Conservation (phyloP, 2,888 invertebrate species). For the Anthoptus insignis region DNA sequence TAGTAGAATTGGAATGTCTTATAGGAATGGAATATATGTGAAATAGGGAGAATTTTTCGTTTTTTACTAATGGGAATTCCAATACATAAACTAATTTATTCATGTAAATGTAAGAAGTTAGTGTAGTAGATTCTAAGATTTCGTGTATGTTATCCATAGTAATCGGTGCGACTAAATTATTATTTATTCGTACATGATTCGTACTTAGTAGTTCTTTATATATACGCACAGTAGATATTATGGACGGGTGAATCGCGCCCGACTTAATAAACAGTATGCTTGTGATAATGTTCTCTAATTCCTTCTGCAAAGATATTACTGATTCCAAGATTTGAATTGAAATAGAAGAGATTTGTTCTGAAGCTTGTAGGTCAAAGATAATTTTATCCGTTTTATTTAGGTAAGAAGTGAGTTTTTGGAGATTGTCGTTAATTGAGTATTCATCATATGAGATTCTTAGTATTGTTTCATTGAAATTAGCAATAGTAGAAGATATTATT, state of each 20-base stretch:
- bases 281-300: conserved; percentile 21
- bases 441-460: not conserved
- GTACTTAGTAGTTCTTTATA: conserved; percentile 6
- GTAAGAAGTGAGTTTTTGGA: not conserved
- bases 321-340: conserved; percentile 19
- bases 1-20: conserved; percentile 9
- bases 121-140: not conserved
- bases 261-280: no score
- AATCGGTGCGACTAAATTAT: not conserved
- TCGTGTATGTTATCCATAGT: not conserved
- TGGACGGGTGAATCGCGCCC: conserved; percentile 31
- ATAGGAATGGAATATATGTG: conserved; percentile 10
- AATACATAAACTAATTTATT: conserved; percentile 15
- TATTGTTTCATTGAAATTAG: not conserved
- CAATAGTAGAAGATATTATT: conserved; percentile 4
- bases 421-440: not conserved
- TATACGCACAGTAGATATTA: conserved; percentile 23
- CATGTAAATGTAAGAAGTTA: not conserved
- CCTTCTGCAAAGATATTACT: conserved; percentile 14
- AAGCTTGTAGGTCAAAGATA: conserved; percentile 1
- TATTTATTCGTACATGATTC: not conserved
- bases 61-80: conserved; percentile 12
- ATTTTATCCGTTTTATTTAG: conserved; percentile 1
- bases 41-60: conserved; percentile 1
- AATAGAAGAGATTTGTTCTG: conserved; percentile 7